Conservation (phyloP, 2,113 vertebrate genomes). For the Microtus oregoni region DNA sequence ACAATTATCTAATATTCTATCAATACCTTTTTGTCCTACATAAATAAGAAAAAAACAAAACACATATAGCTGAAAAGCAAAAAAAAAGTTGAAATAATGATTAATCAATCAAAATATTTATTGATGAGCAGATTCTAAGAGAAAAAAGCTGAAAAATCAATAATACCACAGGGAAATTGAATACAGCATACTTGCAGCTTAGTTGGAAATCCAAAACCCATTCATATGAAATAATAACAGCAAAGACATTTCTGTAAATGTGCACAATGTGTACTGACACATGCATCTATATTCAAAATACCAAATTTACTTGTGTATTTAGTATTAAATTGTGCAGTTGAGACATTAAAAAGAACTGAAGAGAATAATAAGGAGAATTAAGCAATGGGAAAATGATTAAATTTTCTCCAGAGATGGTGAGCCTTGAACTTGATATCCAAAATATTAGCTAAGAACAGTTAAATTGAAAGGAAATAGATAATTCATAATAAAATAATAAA, state of each 20-base stretch:
- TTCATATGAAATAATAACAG: not conserved
- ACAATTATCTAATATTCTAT: not conserved
- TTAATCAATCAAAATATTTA: conserved; percentile 20
- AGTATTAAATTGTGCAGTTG: not conserved
- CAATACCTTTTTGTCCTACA: not conserved
- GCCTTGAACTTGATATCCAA: conserved; percentile 33
- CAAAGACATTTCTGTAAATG: not conserved
- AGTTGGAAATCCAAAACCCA: not conserved
- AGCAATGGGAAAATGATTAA: not conserved
- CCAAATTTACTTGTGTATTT: not conserved
- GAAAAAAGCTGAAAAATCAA: conserved; percentile 29
- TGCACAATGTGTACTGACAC: not conserved
- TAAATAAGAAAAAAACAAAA: conserved; percentile 14
- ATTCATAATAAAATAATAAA: conserved; percentile 16
- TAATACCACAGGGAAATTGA: not conserved
- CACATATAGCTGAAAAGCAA: not conserved
- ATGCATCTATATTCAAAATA: not conserved
- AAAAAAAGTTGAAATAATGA: not conserved
- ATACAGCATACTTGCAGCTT: not conserved
- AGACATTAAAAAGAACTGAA: conserved; percentile 16
- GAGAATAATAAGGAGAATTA: not conserved
- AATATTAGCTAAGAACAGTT: not conserved
- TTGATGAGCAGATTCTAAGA: not conserved
- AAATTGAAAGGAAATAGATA: not conserved
- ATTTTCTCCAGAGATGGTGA: not conserved